Conservation (phyloP, 92 coral and sea anemone genomes). For the Epizoanthus fatuus region DNA sequence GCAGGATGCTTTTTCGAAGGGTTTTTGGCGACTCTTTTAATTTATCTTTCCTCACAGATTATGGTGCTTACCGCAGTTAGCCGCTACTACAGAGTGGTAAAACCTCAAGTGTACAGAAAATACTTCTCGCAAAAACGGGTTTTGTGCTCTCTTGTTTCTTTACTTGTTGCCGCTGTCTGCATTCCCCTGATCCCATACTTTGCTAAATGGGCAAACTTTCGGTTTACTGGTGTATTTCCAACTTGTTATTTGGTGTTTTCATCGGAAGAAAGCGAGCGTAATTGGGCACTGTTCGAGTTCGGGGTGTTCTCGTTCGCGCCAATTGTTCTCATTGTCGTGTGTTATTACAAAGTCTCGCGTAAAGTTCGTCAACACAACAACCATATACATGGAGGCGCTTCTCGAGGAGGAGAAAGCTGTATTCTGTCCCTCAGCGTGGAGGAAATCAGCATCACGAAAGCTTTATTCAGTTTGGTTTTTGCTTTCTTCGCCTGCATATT, state of each 20-base stretch:
- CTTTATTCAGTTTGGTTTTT: conserved; percentile 14
- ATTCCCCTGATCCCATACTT: conserved; percentile 3
- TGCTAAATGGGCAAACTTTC: conserved; percentile 9
- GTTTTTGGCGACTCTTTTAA: conserved; percentile 2
- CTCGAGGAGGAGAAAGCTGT: too few species aligned
- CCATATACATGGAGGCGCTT: neutral
- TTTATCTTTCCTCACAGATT: conserved; percentile 14
- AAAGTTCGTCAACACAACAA: conserved; percentile 8
- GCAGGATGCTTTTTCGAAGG: conserved; percentile 20
- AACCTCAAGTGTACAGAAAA: neutral
- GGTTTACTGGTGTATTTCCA: conserved; percentile 8
- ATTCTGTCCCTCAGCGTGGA: conserved; percentile 11
- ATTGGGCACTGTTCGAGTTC: conserved; percentile 25
- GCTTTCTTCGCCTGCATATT: conserved; percentile 19
- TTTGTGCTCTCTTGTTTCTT: neutral
- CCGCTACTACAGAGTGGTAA: conserved; percentile 25
- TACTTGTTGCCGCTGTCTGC: neutral
- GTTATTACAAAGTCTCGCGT: conserved; percentile 12
- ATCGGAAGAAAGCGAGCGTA: neutral
- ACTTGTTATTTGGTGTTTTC: conserved; percentile 10
- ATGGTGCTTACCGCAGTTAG: conserved; percentile 26
- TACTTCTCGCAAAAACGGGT: conserved; percentile 19
- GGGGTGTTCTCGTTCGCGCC: conserved; percentile 6
- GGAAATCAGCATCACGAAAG: conserved; percentile 14
- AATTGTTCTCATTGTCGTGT: conserved; percentile 8